Conservation (phyloP, 2,113 vertebrate species). For the Chitala chitala region DNA sequence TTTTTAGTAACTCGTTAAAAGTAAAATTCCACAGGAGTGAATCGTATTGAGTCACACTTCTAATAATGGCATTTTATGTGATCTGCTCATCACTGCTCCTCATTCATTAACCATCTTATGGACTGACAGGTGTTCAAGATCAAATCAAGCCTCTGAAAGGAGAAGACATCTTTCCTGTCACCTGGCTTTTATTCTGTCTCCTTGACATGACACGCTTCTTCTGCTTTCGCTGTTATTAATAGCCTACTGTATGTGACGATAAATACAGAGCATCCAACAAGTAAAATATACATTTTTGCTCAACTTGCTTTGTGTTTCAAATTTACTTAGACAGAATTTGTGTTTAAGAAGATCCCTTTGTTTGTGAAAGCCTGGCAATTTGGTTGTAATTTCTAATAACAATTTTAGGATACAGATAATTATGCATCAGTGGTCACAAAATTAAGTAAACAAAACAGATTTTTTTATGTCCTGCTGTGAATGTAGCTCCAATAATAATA, state of each 20-base stretch:
- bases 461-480: too few relatives aligned
- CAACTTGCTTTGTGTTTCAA: neutral
- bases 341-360: neutral
- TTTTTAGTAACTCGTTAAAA: neutral
- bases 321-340: neutral
- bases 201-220: constrained; percentile 4
- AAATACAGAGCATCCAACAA: neutral
- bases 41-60: neutral
- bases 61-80: neutral
- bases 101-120: neutral
- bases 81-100: neutral
- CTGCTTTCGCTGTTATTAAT: neutral
- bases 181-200: neutral
- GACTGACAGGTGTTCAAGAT: neutral
- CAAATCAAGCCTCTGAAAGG: neutral
- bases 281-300: constrained; percentile 7
- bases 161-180: neutral
- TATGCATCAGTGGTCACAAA: too few relatives aligned
- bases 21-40: neutral
- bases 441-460: too few relatives aligned
- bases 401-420: constrained; percentile 5
- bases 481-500: too few relatives aligned
- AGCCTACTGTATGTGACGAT: neutral
- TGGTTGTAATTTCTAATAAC: neutral
- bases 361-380: neutral